phyloP scores from a whole-genome alignment of 2,888 invertebrate genomes.

The Agrochola lychnidis region DNA sequence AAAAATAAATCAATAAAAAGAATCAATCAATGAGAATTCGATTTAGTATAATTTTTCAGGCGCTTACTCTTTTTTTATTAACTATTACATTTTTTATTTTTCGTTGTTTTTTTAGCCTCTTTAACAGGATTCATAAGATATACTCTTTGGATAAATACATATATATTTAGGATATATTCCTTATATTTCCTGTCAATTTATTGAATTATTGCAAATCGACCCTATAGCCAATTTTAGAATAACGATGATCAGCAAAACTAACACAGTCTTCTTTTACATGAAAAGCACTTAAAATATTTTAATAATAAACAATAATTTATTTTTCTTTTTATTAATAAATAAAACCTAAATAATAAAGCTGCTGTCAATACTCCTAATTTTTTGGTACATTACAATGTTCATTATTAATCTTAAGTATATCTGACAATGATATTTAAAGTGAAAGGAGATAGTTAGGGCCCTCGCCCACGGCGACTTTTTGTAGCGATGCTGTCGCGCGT shows the following conservation, averaged over 20 bases:
- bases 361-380: slow-evolving; percentile 21
- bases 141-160: slow-evolving; percentile 4
- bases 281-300: slow-evolving; percentile 4
- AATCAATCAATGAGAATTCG: background rate
- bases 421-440: background rate
- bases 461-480: no score
- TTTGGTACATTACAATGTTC: slow-evolving; percentile 33
- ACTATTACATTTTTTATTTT: no score
- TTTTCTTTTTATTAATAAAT: slow-evolving; percentile 31
- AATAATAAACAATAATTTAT: slow-evolving; percentile 38
- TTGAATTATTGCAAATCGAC: slow-evolving; percentile 5
- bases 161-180: background rate
- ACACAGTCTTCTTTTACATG: slow-evolving; percentile 23
- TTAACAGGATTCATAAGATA: background rate
- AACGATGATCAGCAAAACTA: background rate
- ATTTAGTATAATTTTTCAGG: background rate
- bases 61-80: slow-evolving; percentile 3
- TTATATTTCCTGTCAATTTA: background rate
- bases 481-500: no score
- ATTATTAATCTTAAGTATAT: background rate
- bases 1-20: no score
- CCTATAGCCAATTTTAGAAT: slow-evolving; percentile 4
- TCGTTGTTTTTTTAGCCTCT: slow-evolving; percentile 12
- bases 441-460: no score
- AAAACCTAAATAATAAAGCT: slow-evolving; percentile 35